Base-by-base conservation (phyloP, 1,140 invertebrate species). In the Papilio helenus region DNA sequence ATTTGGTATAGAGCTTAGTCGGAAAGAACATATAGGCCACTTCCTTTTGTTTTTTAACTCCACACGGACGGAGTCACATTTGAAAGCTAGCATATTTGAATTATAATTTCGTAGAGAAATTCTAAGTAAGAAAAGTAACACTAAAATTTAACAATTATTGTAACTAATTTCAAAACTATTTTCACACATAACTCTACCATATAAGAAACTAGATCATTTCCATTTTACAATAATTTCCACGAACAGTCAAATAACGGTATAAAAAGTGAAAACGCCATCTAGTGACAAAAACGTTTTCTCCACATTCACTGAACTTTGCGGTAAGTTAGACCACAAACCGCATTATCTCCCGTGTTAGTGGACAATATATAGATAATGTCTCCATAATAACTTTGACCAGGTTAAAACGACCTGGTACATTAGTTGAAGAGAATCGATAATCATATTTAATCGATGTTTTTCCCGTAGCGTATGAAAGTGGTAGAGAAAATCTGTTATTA, bases 321-420 rank as follows among this genome's bases (percentile, higher is more conserved):
- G 72, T 73, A 73, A 73, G 20, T 44, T 73, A 73, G 44, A 73
- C 44, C 72, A 73, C 72, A 73, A 73, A 73, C 72, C 72, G 72
- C 72, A 73, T 73, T 73, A 49, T 20, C 0, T 73, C 46, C 14
- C 71, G n/a, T 20, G n/a, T 46, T 73, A 73, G 18, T 73, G 72
- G 44, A 73, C 44, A 73, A 73, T 46, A 72, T n/a, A 46, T 73
- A 18, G 72, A 73, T 73, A 73, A 73, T 73, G 72, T 73, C 72
- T 49, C 49, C 39, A 73, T 73, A 42, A 72, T 46, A 23, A 20
- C 10, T 26, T 16, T 4, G 49, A 73, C 72, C 72, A 73, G 72
- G 72, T 3, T 73, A 73, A 73, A 26, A 49, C 34, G n/a, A 23
- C n/a, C 20, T 0, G 14, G 72, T 10, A 73, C n/a, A 73, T 46